A percentile compares a stretch with the other conserved stretches of the same genome.
Evolutionary conservation across 2,113 vertebrate genomes (phyloP).

Genomic region (Himantopus leucocephalus): DNA sequence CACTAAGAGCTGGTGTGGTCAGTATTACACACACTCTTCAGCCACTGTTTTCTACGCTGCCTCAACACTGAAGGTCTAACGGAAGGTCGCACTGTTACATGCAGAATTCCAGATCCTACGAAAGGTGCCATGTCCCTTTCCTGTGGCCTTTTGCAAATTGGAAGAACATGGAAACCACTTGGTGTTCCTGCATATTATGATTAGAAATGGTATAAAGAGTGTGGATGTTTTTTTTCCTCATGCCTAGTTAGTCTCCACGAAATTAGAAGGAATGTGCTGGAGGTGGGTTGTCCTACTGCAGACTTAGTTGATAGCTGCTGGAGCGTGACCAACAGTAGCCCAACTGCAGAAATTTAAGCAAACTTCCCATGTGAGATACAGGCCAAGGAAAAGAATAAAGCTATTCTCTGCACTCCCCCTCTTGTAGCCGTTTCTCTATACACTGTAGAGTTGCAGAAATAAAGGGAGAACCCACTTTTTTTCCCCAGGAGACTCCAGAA

Average conservation of each 20-base stretch:
- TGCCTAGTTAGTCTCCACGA: slow-evolving; percentile 70
- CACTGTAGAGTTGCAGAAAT: slow-evolving; percentile 72
- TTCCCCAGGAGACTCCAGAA: slow-evolving; percentile 75
- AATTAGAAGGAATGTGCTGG: slow-evolving; percentile 61
- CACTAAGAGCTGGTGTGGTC: slow-evolving; percentile 72
- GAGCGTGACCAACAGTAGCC: slow-evolving; percentile 51
- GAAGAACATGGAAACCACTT: slow-evolving; percentile 60
- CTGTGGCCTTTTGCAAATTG: slow-evolving; percentile 74
- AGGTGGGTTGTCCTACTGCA: slow-evolving; percentile 63
- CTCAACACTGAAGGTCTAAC: slow-evolving; percentile 74
- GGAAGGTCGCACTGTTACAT: slow-evolving; percentile 69
- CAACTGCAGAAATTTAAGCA: slow-evolving; percentile 30
- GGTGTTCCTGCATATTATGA: slow-evolving; percentile 71
- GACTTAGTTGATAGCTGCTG: slow-evolving; percentile 41
- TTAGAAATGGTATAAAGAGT: slow-evolving; percentile 72
- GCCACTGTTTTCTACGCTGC: slow-evolving; percentile 77
- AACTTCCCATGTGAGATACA: slow-evolving; percentile 55
- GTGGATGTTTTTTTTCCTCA: slow-evolving; percentile 67
- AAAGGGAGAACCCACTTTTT: slow-evolving; percentile 77
- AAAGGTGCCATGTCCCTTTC: slow-evolving; percentile 74
- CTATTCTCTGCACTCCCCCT: slow-evolving; percentile 65
- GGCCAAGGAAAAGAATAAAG: slow-evolving; percentile 68
- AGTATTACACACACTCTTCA: slow-evolving; percentile 79
- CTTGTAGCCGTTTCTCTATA: slow-evolving; percentile 60
- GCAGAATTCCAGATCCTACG: slow-evolving; percentile 66